phyloP scores from a whole-genome alignment of 2,113 vertebrate genomes.

The Acanthisitta chloris region DNA sequence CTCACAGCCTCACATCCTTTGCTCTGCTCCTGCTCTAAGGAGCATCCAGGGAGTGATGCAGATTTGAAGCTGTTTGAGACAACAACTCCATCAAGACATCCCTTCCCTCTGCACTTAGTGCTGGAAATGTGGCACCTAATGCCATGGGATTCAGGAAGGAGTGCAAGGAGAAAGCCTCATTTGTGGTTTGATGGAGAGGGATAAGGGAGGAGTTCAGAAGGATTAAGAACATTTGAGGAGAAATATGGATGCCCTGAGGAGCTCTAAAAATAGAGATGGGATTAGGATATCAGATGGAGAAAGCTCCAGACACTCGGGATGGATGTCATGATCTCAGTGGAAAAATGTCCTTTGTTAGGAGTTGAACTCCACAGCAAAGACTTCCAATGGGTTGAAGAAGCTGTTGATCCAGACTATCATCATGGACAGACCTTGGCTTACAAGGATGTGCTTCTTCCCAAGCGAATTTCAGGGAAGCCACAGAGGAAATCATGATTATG shows the following conservation, averaged over 20 bases:
- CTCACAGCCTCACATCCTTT: not conserved
- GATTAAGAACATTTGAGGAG: not conserved
- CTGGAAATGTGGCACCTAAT: accelerated
- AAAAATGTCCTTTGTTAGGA: accelerated
- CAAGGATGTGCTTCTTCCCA: not conserved
- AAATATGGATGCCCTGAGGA: not conserved
- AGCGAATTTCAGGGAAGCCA: not conserved
- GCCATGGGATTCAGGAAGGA: accelerated
- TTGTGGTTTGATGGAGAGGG: not conserved
- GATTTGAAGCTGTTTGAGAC: not conserved
- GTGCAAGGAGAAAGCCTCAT: not conserved
- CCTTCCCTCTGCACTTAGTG: accelerated
- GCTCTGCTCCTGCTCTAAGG: not conserved
- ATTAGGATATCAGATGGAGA: not conserved
- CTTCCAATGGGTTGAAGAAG: not conserved
- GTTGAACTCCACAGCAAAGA: not conserved
- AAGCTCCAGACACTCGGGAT: not conserved
- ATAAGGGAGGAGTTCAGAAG: not conserved
- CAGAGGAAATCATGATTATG: accelerated
- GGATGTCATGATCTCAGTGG: accelerated
- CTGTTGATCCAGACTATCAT: not conserved
- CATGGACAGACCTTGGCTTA: not conserved
- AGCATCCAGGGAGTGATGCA: accelerated
- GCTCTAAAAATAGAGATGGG: not conserved
- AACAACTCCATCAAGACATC: accelerated